Conservation (phyloP, 2,797 vertebrate genomes). For the Ctenopoma multispine region DNA sequence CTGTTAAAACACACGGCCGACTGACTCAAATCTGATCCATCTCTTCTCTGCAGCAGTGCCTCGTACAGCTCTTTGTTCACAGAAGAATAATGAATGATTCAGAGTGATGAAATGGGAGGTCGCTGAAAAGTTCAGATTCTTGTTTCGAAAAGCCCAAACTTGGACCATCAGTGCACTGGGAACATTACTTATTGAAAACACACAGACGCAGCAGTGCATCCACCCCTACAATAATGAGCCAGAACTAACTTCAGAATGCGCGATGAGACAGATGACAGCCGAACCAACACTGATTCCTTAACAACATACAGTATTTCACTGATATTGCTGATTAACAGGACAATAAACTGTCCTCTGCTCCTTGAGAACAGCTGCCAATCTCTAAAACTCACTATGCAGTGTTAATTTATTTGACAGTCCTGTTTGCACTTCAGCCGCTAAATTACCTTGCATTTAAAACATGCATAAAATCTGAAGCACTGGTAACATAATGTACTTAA, state of each 20-base stretch:
- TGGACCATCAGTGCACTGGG: conserved; percentile 1
- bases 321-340: not conserved
- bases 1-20: conserved; percentile 43
- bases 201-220: conserved; percentile 16
- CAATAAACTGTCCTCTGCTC: not conserved
- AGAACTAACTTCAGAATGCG: not conserved
- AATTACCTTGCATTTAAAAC: too few species aligned
- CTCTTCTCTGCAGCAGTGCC: conserved; percentile 17
- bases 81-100: conserved; percentile 66
- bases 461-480: too few species aligned
- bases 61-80: conserved; percentile 41
- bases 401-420: not conserved
- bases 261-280: conserved; percentile 4
- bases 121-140: conserved; percentile 43
- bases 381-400: not conserved
- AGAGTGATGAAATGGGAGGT: conserved; percentile 61
- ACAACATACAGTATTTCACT: not conserved
- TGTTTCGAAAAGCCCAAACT: conserved; percentile 34
- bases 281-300: not conserved
- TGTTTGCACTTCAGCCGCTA: not conserved
- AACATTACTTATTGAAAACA: conserved; percentile 40
- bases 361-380: not conserved
- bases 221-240: not conserved
- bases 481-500: too few species aligned
- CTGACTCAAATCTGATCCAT: conserved; percentile 28